Conservation (phyloP, 1,140 invertebrate species). For the Lasioglossum albipes region DNA sequence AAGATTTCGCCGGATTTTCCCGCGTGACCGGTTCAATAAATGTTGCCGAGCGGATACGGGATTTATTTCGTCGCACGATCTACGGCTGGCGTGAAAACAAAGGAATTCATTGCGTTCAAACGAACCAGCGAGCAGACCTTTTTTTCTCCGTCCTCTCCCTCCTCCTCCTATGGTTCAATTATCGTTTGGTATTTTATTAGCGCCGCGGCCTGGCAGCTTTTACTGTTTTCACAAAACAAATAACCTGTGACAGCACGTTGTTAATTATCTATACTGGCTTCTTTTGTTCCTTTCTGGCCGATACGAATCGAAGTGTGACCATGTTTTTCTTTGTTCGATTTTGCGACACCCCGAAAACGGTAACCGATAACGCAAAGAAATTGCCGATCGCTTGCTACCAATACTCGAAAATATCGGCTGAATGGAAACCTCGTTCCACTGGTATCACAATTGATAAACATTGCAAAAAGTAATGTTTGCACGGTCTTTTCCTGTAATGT, state of each 20-base stretch:
- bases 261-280: not conserved
- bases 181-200: slow-evolving; percentile 31
- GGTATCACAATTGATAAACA: no score
- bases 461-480: no score
- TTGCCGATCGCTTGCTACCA: no score
- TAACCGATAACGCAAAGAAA: no score
- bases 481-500: no score
- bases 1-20: slow-evolving; percentile 33
- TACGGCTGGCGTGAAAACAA: slow-evolving; percentile 27
- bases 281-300: not conserved
- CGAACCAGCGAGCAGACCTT: not conserved
- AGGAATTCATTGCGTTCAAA: slow-evolving; percentile 17
- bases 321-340: not conserved
- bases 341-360: no score
- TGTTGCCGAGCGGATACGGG: slow-evolving; percentile 5
- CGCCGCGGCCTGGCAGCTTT: not conserved
- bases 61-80: slow-evolving; percentile 26
- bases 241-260: not conserved
- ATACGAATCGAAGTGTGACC: not conserved
- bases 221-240: not conserved
- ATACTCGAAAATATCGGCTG: no score
- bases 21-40: slow-evolving; percentile 20
- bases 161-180: not conserved
- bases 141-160: no score
- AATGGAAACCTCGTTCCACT: no score